These are phyloP conservation scores for Melanogrammus aeglefinus DNA, from an alignment of 2,797 vertebrate genomes.

Conservation along the genomic window DNA sequence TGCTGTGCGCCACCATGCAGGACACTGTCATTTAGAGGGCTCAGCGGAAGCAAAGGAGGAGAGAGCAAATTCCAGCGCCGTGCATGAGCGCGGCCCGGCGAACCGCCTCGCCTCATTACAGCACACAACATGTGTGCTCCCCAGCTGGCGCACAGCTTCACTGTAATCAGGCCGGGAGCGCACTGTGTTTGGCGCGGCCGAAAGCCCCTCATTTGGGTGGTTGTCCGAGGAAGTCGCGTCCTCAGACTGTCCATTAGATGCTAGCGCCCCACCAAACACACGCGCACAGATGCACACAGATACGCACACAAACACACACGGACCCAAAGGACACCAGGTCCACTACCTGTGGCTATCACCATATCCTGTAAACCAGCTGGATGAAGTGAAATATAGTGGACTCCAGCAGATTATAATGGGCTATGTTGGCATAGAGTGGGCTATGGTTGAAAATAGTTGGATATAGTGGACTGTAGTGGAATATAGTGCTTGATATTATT, in stretches of 20 bases:
- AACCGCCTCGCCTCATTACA: constrained; percentile 12
- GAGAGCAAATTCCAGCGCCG: constrained; percentile 33
- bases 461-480: too few species aligned
- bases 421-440: too few species aligned
- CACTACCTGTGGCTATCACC: constrained; percentile 11
- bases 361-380: constrained; percentile 38
- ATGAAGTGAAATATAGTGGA: too few species aligned
- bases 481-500: too few species aligned
- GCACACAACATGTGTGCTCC: constrained; percentile 39
- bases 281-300: too few species aligned
- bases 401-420: too few species aligned
- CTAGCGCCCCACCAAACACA: neutral
- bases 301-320: too few species aligned
- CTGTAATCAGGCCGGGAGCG: constrained; percentile 54
- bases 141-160: constrained; percentile 57
- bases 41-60: constrained; percentile 32
- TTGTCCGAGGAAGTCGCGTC: constrained; percentile 37
- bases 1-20: neutral
- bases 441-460: too few species aligned
- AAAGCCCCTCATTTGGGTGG: constrained; percentile 47
- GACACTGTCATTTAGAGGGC: constrained; percentile 53
- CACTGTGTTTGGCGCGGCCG: constrained; percentile 30
- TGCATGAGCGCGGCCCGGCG: constrained; percentile 18
- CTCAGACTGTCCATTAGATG: constrained; percentile 45
- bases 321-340: neutral